Evolutionary conservation across 2,113 vertebrate genomes (phyloP), one percentile per base, ranked within the genome.

Genomic region (Columba livia): DNA sequence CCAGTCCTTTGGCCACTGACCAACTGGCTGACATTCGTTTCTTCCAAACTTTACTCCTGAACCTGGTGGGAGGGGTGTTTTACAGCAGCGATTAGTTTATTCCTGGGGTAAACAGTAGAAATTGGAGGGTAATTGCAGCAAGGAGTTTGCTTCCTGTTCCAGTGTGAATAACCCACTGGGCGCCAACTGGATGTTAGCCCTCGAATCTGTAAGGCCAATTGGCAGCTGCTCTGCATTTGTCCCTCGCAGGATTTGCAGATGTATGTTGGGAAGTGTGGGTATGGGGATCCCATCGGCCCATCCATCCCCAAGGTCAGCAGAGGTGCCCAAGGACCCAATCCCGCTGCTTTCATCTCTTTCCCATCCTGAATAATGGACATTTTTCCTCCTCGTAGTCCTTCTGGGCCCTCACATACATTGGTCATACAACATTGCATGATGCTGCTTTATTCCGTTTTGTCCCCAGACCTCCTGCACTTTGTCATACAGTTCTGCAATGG

Each of bases 51-150:
- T 96, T 89, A 72, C 88, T 96, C 81, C 93, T 82, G 90, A 92
- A 82, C 54, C 93, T 66, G 82, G 44, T 84, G 94, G 95, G 94
- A 94, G 91, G 94, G 71, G 93, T 94, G 56, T 91, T 97, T 97
- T 94, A 97, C 79, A 77, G 94, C 82, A 94, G 87, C 92, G 94
- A 42, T 83, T 95, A 82, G 89, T 97, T 98, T 96, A 96, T 96
- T 97, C 93, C 89, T 91, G 95, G 96, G 96, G 94, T 96, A 97
- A 97, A 96, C 93, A 95, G 96, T 94, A 96, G 96, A 84, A 93
- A 92, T 58, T 80, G 90, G 89, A 96, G 96, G 95, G 93, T 91
- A 94, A 96, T 94, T 92, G 85, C 93, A 96, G 94, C 77, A 86
- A 97, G 94, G 95, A 97, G 77, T 70, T 97, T 79, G 87, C 94